Base-by-base conservation (phyloP, 2,888 invertebrate genomes). In the Cerastis rubricosa region DNA sequence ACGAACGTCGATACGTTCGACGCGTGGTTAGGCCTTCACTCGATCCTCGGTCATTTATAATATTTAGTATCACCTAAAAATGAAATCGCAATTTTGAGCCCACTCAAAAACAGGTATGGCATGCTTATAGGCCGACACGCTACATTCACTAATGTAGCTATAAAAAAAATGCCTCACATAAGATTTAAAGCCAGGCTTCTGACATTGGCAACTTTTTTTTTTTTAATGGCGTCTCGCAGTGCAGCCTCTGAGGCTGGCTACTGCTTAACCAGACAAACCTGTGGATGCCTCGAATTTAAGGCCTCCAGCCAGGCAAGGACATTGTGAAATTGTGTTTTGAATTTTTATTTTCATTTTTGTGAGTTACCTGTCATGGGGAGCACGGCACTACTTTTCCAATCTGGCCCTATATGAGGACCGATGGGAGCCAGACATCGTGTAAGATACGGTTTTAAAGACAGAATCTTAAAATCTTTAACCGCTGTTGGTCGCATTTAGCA, bases 81-180 rank as follows among this genome's bases (percentile, higher is more conserved):
- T 35, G 6, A 67, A 40, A 22, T 25, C 9, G 3, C 19, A 51
- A 45, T n/a, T 43, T 51, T 5, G 17, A 45, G 1, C 43, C 43
- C 29, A 63, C 40, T 25, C 0, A 14, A 40, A 49, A 22, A 61
- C 29, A 22, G n/a, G 51, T 40, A 43, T 29, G 29, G 49, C 5
- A n/a, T n/a, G 19, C 9, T 29, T 51, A 74, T n/a, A 8, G 0
- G 14, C 40, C 8, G 25, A n/a, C 17, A 57, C 17, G 12, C 54
- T 22, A 9, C 45, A 11, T 40, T 40, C 12, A 40, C 14, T 75
- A 40, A 49, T 76, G 49, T 51, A 67, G 70, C 14, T 22, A 65
- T 76, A 51, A 17, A 19, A 61, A 66, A 66, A 66, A 35, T 51
- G 17, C 14, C 11, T 0, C 6, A 51, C 22, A 17, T 9, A 5